Evolutionary conservation across 2,888 invertebrate genomes (phyloP).

Genomic region (Aphelenchoides bicaudatus): DNA sequence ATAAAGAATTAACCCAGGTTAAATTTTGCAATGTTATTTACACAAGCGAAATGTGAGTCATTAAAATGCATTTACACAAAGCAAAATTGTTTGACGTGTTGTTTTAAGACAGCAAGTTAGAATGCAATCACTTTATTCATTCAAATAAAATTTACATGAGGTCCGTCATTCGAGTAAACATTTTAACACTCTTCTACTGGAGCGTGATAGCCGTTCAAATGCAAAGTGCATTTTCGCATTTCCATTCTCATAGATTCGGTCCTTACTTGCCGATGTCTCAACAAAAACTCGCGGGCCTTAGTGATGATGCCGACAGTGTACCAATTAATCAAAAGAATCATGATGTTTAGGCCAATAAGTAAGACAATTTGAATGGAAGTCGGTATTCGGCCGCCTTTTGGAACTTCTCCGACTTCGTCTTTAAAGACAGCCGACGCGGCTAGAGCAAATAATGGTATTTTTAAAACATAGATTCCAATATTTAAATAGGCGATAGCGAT

Average conservation of each 20-base stretch:
- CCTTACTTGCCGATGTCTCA: conserved; percentile 7
- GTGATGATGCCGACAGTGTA: neutral
- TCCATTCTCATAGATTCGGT: neutral
- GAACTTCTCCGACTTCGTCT: neutral
- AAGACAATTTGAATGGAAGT: conserved; percentile 1
- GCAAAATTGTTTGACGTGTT: neutral
- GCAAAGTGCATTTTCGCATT: too few relatives aligned
- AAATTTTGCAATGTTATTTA: too few relatives aligned
- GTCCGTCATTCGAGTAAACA: neutral
- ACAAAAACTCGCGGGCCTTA: neutral
- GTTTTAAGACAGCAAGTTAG: too few relatives aligned
- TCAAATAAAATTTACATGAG: too few relatives aligned
- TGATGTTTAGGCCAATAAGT: neutral
- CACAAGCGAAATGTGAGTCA: neutral
- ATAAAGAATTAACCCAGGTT: too few relatives aligned
- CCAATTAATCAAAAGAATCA: neutral
- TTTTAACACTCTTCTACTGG: neutral
- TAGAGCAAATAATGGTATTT: neutral
- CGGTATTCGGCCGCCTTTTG: neutral
- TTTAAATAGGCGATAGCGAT: neutral
- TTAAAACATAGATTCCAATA: neutral
- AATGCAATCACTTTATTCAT: too few relatives aligned
- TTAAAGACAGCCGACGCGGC: neutral
- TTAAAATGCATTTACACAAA: neutral
- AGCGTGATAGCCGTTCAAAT: too few relatives aligned